Evolutionary conservation across 2,113 vertebrate species (phyloP).

Genomic region (Nesospiza acunhae): DNA sequence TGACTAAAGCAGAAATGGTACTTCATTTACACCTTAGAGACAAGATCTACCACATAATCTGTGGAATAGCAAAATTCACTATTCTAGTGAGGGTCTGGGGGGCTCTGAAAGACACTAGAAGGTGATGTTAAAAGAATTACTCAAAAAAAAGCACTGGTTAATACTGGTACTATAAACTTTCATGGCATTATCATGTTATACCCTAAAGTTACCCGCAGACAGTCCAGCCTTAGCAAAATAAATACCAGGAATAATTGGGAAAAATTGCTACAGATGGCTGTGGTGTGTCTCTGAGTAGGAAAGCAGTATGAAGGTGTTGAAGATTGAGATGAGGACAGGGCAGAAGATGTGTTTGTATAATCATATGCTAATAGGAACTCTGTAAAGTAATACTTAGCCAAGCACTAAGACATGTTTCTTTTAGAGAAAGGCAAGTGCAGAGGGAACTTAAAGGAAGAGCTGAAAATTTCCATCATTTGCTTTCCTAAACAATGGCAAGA

Average conservation of each 20-base stretch:
- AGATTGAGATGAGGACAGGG: neutral
- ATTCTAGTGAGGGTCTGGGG: neutral
- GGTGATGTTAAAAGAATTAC: neutral
- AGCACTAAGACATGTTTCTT: neutral
- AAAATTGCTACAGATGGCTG: neutral
- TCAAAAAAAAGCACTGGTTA: neutral
- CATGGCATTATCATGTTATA: neutral
- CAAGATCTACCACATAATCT: neutral
- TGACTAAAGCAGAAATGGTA: fast-evolving
- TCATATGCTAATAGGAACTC: neutral
- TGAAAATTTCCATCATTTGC: neutral
- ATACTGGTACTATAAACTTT: neutral
- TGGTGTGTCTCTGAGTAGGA: neutral
- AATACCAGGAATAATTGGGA: neutral
- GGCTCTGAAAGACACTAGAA: neutral
- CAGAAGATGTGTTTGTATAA: neutral
- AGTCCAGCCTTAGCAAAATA: neutral
- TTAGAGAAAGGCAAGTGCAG: neutral
- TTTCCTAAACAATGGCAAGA: neutral
- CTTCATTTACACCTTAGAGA: neutral
- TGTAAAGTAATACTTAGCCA: neutral
- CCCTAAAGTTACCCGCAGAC: neutral
- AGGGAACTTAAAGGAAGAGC: neutral
- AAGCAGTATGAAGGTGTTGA: neutral
- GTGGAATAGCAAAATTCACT: neutral